phyloP scores from a whole-genome alignment of 2,888 invertebrate species.

The Galeopsomyia nigrocyanea region DNA sequence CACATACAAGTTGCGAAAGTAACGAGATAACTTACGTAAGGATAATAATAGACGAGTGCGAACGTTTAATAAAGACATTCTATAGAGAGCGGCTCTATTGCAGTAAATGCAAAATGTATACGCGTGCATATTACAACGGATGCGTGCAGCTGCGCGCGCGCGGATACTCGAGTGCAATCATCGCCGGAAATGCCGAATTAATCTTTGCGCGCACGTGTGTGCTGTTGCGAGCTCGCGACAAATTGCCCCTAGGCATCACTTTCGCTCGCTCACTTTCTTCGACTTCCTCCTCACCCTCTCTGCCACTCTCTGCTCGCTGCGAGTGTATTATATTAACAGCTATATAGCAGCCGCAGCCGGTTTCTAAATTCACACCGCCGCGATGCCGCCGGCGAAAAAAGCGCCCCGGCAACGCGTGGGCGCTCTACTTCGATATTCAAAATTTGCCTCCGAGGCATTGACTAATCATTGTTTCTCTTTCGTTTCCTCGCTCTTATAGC shows the following conservation, averaged over 20 bases:
- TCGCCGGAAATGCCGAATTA: slow-evolving; percentile 14
- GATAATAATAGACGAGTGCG: slow-evolving; percentile 7
- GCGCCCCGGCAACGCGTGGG: background rate
- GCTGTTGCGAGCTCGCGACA: slow-evolving; percentile 4
- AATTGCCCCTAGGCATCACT: slow-evolving; percentile 18
- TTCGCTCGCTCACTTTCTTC: slow-evolving; percentile 30
- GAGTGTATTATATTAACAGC: too few species aligned
- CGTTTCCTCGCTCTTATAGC: background rate
- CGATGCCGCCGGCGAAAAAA: slow-evolving; percentile 19
- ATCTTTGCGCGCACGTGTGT: background rate
- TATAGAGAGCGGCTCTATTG: background rate
- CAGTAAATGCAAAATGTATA: slow-evolving; percentile 7
- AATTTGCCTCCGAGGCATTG: slow-evolving; percentile 7
- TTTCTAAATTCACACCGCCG: slow-evolving; percentile 21
- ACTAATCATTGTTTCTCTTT: slow-evolving; percentile 21
- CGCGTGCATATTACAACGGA: background rate
- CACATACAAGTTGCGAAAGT: slow-evolving; percentile 38
- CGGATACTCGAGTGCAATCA: slow-evolving; percentile 18
- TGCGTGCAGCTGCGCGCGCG: slow-evolving; percentile 11
- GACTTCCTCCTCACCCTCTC: slow-evolving; percentile 9
- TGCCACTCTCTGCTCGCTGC: background rate
- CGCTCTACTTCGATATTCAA: background rate
- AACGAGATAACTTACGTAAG: slow-evolving; percentile 34
- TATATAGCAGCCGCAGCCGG: background rate
- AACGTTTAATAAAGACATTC: slow-evolving; percentile 40